Evolutionary conservation across 2,113 vertebrate genomes (phyloP).

Genomic region (Dendropsophus ebraccatus): DNA sequence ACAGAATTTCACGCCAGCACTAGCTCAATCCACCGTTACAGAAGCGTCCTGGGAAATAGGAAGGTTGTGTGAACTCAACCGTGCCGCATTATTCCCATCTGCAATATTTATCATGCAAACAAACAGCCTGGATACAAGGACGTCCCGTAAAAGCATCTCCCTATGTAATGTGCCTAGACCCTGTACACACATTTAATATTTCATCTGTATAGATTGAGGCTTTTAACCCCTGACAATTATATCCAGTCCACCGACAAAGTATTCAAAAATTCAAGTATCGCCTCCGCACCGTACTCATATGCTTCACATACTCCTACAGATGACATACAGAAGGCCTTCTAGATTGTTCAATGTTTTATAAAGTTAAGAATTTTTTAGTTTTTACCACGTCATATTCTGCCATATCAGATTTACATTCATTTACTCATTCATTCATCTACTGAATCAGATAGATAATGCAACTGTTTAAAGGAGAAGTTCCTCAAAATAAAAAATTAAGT

Average conservation of each 20-base stretch:
- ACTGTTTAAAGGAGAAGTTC: no score
- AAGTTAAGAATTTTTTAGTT: neutral
- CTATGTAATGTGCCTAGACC: neutral
- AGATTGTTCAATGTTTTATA: no score
- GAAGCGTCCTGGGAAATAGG: neutral
- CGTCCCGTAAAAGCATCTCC: neutral
- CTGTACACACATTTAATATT: neutral
- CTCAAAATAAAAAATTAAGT: no score
- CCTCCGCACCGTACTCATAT: neutral
- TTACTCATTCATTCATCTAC: no score
- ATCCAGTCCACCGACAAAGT: neutral
- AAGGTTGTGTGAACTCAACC: neutral
- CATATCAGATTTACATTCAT: no score
- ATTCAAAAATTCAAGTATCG: neutral
- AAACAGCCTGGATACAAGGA: neutral
- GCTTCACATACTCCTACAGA: neutral
- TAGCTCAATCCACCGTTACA: neutral
- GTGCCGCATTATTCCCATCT: neutral
- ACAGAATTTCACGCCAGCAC: neutral
- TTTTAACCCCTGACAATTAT: neutral
- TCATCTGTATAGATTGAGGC: neutral
- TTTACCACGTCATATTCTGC: neutral
- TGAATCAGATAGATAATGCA: no score
- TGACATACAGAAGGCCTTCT: neutral
- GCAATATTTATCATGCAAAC: neutral